Conservation (phyloP, 2,888 invertebrate species). For the Hirtodrosophila confusa region DNA sequence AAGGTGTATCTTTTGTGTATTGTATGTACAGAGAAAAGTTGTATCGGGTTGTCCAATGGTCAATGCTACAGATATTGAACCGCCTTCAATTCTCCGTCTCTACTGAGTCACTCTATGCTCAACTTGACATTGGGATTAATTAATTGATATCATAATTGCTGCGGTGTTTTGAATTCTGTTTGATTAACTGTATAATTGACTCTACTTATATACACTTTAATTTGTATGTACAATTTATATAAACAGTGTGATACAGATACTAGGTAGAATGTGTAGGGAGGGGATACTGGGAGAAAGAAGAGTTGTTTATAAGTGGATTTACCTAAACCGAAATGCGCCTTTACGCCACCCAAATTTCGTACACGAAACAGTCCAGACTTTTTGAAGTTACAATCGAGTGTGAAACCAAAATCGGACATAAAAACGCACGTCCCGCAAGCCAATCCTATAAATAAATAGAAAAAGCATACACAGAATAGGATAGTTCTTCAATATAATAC, state of each 20-base stretch:
- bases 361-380: constrained; percentile 95
- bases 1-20: constrained; percentile 29
- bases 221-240: constrained; percentile 35
- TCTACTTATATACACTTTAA: constrained; percentile 26
- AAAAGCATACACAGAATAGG: constrained; percentile 83
- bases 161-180: constrained; percentile 28
- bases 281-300: constrained; percentile 15
- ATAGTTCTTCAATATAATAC: constrained; percentile 68
- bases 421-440: constrained; percentile 92
- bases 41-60: constrained; percentile 22
- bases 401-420: constrained; percentile 95
- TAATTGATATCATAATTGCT: constrained; percentile 69
- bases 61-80: constrained; percentile 65
- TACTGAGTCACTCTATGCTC: constrained; percentile 29
- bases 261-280: constrained; percentile 1
- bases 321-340: constrained; percentile 96
- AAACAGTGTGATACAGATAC: constrained; percentile 1
- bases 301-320: constrained; percentile 83
- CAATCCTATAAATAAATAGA: constrained; percentile 85
- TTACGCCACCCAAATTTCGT: constrained; percentile 94
- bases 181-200: constrained; percentile 38
- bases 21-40: constrained; percentile 41
- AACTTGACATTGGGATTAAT: constrained; percentile 81
- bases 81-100: constrained; percentile 15
- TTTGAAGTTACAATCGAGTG: constrained; percentile 96